Evolutionary conservation across 2,888 invertebrate genomes (phyloP), one percentile per base, ranked within the genome.

Genomic region (Microctonus brassicae): DNA sequence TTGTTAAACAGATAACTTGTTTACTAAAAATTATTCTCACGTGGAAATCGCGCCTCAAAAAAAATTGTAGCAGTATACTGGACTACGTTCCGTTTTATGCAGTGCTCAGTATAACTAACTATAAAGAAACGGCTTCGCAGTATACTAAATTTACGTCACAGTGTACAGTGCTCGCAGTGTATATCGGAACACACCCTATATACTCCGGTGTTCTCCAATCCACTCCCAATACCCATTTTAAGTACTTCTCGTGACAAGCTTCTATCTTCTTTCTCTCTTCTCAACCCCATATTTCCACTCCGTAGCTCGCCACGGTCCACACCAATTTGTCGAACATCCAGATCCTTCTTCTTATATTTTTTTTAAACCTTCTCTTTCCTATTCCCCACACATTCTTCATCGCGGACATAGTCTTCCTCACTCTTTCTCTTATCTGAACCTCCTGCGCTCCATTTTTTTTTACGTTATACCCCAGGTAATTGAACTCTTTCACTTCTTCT

Each of bases 211-310:
- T n/a, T n/a, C n/a, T n/a, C n/a, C n/a, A n/a, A n/a, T n/a, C n/a
- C n/a, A n/a, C n/a, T n/a, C n/a, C n/a, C n/a, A n/a, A n/a, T n/a
- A n/a, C n/a, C n/a, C n/a, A n/a, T n/a, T n/a, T n/a, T n/a, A n/a
- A n/a, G n/a, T n/a, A n/a, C n/a, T n/a, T n/a, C n/a, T n/a, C n/a
- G n/a, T n/a, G n/a, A n/a, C n/a, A n/a, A n/a, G n/a, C n/a, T n/a
- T n/a, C n/a, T n/a, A n/a, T n/a, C n/a, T n/a, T n/a, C n/a, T n/a
- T 33, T 17, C 65, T 42, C 33, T 68, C 67, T 57, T 69, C 55
- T 71, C 69, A 73, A n/a, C 73, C 69, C 69, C 75, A 73, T 20
- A 73, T 66, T 39, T 73, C 71, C 4, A 65, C 62, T n/a, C 70
- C 71, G 26, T 69, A 75, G 10, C 58, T 52, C 9, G 61, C 26